Conservation (phyloP, 2,888 invertebrate species). For the Sinotaia quadrata region DNA sequence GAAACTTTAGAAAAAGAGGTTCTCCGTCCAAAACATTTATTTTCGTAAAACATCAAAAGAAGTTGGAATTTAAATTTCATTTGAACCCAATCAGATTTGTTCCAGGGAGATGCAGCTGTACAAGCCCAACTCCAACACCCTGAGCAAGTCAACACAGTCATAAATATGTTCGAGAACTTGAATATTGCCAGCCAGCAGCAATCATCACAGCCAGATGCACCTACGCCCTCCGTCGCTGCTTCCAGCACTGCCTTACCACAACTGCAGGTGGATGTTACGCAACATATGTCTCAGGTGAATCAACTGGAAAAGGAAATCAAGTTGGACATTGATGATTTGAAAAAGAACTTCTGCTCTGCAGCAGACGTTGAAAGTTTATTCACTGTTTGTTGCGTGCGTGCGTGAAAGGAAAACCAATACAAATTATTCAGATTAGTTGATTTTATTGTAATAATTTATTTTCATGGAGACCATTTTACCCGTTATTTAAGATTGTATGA, state of each 20-base stretch:
- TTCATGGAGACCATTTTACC: too few species aligned
- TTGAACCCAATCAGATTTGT: too few species aligned
- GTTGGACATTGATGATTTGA: background rate
- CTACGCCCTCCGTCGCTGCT: background rate
- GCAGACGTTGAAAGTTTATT: background rate
- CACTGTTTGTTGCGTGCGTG: background rate
- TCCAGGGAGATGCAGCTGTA: constrained; percentile 8
- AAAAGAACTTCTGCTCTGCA: background rate
- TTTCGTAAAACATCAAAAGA: too few species aligned
- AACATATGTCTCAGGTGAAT: background rate
- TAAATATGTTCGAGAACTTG: background rate
- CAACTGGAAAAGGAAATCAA: background rate
- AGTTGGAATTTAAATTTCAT: too few species aligned
- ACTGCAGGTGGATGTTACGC: background rate
- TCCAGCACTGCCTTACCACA: background rate
- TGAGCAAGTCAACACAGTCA: background rate
- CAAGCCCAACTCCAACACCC: constrained; percentile 15
- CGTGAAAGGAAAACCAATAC: too few species aligned
- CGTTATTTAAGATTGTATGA: too few species aligned
- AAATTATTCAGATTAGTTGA: too few species aligned
- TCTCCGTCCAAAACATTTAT: too few species aligned
- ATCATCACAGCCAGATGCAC: background rate
- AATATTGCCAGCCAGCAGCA: background rate
- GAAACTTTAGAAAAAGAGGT: too few species aligned
- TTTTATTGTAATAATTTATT: too few species aligned